Conservation (phyloP, 2,888 invertebrate species). For the Hipparchia sbordonii region DNA sequence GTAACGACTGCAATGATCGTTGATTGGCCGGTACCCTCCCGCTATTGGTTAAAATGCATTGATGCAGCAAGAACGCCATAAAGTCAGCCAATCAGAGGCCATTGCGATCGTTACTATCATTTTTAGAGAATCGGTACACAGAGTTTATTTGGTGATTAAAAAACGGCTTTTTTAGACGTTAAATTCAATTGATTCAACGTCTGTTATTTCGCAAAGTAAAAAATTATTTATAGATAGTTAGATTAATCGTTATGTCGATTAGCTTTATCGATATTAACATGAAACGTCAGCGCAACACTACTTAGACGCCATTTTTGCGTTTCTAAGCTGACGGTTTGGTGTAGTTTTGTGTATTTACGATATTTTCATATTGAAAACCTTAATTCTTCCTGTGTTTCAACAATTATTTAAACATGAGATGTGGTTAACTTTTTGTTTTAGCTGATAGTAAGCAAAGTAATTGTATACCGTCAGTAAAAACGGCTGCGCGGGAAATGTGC, state of each 20-base stretch:
- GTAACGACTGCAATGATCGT: too few relatives aligned
- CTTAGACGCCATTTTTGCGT: constrained; percentile 71
- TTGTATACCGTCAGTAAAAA: constrained; percentile 47
- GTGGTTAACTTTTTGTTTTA: constrained; percentile 40
- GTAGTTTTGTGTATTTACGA: constrained; percentile 50
- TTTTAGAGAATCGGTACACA: too few relatives aligned
- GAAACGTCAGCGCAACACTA: constrained; percentile 54
- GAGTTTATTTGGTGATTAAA: too few relatives aligned
- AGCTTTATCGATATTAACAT: constrained; percentile 21
- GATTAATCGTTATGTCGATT: not conserved
- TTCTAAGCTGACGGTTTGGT: constrained; percentile 50
- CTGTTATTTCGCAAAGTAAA: not conserved
- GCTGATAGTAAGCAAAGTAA: constrained; percentile 41
- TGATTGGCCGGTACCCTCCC: too few relatives aligned
- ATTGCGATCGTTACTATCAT: too few relatives aligned
- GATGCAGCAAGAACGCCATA: too few relatives aligned
- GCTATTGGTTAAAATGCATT: too few relatives aligned
- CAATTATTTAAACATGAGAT: constrained; percentile 35
- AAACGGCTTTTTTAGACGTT: too few relatives aligned
- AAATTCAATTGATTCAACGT: too few relatives aligned
- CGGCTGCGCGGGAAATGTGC: constrained; percentile 80
- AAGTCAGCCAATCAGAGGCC: too few relatives aligned
- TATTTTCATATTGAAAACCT: constrained; percentile 29
- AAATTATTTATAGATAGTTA: too few relatives aligned
- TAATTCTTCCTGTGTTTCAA: constrained; percentile 13